Conservation (phyloP, 2,888 invertebrate genomes). For the Chrysolina oricalcia region DNA sequence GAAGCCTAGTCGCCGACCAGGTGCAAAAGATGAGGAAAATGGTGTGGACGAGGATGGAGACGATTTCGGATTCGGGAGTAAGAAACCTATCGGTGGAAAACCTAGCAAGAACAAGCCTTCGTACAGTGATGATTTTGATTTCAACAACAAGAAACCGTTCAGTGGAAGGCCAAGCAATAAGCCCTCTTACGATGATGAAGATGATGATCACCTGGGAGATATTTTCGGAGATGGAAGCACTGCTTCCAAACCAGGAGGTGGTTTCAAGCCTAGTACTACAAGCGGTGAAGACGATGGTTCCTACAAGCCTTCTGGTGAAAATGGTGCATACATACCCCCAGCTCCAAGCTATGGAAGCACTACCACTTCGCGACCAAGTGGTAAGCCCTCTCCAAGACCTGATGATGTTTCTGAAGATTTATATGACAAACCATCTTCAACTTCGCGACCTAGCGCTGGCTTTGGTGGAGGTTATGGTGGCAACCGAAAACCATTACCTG, state of each 20-base stretch:
- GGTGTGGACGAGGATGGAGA: slow-evolving; percentile 41
- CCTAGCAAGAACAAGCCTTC: slow-evolving; percentile 7
- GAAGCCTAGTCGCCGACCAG: slow-evolving; percentile 68
- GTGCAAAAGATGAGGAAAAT: slow-evolving; percentile 43
- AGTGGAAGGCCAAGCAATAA: slow-evolving; percentile 17
- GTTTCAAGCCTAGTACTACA: slow-evolving; percentile 32
- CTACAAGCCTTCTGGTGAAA: slow-evolving; percentile 56
- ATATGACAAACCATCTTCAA: background rate
- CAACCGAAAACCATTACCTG: background rate
- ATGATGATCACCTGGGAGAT: slow-evolving; percentile 33
- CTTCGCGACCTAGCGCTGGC: slow-evolving; percentile 4
- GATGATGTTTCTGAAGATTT: slow-evolving; percentile 5
- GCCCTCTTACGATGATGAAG: slow-evolving; percentile 33
- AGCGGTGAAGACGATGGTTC: slow-evolving; percentile 56
- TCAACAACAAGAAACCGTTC: slow-evolving; percentile 21
- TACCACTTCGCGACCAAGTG: slow-evolving; percentile 44
- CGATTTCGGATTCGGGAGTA: slow-evolving; percentile 34
- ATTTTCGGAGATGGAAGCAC: slow-evolving; percentile 40
- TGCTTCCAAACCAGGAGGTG: slow-evolving; percentile 31
- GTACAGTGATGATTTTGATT: background rate
- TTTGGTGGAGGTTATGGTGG: slow-evolving; percentile 16
- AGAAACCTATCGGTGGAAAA: slow-evolving; percentile 2
- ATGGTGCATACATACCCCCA: slow-evolving; percentile 53
- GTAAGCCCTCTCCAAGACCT: slow-evolving; percentile 18
- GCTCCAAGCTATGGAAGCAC: slow-evolving; percentile 9